Evolutionary conservation across 2,888 invertebrate species (phyloP).

Genomic region (Labia minor): DNA sequence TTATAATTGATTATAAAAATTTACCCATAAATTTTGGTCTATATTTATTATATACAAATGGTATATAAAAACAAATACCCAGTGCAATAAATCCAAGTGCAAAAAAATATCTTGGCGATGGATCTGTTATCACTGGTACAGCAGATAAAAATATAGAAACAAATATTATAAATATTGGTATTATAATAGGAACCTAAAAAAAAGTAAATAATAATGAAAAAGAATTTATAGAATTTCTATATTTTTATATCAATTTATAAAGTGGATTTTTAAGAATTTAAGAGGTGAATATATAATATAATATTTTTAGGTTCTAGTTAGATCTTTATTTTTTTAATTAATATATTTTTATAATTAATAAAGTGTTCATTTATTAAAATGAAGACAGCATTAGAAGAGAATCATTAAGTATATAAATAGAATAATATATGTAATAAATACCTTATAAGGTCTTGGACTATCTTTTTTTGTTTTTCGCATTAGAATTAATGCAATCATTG

Average conservation of each 20-base stretch:
- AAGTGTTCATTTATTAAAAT: no score
- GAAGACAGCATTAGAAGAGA: no score
- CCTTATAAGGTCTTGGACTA: slow-evolving; percentile 58
- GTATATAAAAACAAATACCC: slow-evolving; percentile 60
- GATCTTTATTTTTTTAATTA: no score
- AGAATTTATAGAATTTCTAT: not conserved
- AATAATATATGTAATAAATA: no score
- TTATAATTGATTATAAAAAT: slow-evolving; percentile 29
- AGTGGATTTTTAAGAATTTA: not conserved
- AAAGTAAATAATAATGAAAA: slow-evolving; percentile 16
- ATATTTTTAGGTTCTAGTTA: no score
- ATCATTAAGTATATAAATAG: no score
- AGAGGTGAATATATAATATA: no score
- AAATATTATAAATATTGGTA: slow-evolving; percentile 60
- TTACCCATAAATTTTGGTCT: slow-evolving; percentile 54
- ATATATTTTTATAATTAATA: no score
- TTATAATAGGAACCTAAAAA: slow-evolving; percentile 51
- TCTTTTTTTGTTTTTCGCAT: slow-evolving; percentile 58
- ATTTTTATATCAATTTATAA: not conserved
- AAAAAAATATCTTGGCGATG: slow-evolving; percentile 63
- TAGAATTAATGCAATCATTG: slow-evolving; percentile 66
- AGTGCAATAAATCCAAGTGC: slow-evolving; percentile 58
- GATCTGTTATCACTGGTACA: slow-evolving; percentile 63
- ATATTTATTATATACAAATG: slow-evolving; percentile 60
- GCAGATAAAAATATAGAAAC: slow-evolving; percentile 62